phyloP scores from a whole-genome alignment of 1,140 invertebrate species.

The Drosophila persimilis region DNA sequence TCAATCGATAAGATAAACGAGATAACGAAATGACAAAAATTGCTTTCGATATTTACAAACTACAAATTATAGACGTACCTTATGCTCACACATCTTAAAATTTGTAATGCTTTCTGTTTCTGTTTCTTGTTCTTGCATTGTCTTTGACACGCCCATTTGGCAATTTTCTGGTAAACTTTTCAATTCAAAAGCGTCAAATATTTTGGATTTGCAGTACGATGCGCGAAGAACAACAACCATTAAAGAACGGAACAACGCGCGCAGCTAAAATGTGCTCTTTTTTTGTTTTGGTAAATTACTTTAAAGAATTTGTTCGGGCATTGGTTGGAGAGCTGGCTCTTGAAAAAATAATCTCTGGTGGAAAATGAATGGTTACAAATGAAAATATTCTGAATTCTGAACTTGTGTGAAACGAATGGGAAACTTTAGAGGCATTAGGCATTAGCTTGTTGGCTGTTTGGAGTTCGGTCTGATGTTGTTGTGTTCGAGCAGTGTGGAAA shows the following conservation, averaged over 20 bases:
- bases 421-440: constrained; percentile 3
- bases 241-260: constrained; percentile 52
- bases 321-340: constrained; percentile 50
- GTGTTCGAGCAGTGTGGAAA: background rate
- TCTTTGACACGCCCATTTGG: constrained; percentile 56
- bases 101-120: constrained; percentile 80
- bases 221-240: constrained; percentile 57
- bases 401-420: constrained; percentile 7
- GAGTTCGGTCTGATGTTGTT: no score
- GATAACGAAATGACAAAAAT: constrained; percentile 51
- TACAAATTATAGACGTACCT: constrained; percentile 75
- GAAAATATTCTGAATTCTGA: background rate
- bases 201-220: constrained; percentile 46
- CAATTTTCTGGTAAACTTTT: constrained; percentile 32
- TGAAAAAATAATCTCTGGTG: constrained; percentile 10
- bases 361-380: constrained; percentile 24
- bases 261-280: constrained; percentile 49
- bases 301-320: constrained; percentile 43
- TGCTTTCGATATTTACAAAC: constrained; percentile 49
- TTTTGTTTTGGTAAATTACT: constrained; percentile 38
- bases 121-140: constrained; percentile 64
- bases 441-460: background rate
- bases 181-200: constrained; percentile 18
- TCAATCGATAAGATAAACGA: constrained; percentile 49
- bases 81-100: constrained; percentile 82